These are phyloP conservation scores for Meiosimyza platycephala DNA, from an alignment of 2,888 invertebrate genomes.

Conservation along the genomic window DNA sequence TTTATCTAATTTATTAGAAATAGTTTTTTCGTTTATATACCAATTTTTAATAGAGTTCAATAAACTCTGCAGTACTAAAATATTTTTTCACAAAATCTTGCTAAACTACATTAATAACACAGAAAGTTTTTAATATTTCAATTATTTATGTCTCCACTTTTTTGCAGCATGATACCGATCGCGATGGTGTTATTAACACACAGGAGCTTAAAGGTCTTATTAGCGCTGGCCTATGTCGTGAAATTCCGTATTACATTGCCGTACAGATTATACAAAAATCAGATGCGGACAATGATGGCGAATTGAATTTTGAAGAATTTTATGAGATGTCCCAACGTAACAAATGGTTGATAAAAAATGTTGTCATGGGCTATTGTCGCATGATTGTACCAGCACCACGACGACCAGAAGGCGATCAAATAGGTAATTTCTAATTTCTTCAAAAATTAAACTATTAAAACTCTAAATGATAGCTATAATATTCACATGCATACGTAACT, in stretches of 20 bases:
- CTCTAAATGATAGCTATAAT: neutral
- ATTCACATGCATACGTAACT: too few species aligned
- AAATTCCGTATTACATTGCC: slow-evolving; percentile 77
- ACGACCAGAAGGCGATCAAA: slow-evolving; percentile 63
- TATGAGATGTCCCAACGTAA: slow-evolving; percentile 72
- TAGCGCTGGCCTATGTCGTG: slow-evolving; percentile 67
- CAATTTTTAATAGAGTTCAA: too few species aligned
- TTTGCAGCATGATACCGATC: slow-evolving; percentile 77
- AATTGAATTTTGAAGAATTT: slow-evolving; percentile 77
- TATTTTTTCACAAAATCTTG: too few species aligned
- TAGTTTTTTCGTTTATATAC: too few species aligned
- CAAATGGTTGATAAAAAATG: slow-evolving; percentile 67
- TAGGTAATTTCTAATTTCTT: slow-evolving; percentile 48
- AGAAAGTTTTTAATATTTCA: too few species aligned
- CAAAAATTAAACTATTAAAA: neutral
- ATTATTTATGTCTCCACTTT: neutral
- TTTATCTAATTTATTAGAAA: too few species aligned
- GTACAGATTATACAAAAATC: slow-evolving; percentile 75
- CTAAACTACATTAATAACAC: too few species aligned
- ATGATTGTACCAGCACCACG: slow-evolving; percentile 63
- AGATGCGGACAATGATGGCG: slow-evolving; percentile 74
- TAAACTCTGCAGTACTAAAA: too few species aligned
- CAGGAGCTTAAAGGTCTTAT: slow-evolving; percentile 71
- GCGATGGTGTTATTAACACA: slow-evolving; percentile 77
- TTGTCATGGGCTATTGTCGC: slow-evolving; percentile 62